A percentile compares a stretch with the other conserved stretches of the same genome.
Evolutionary conservation across 2,113 vertebrate genomes (phyloP).

Genomic region (Chaenogobius annularis): DNA sequence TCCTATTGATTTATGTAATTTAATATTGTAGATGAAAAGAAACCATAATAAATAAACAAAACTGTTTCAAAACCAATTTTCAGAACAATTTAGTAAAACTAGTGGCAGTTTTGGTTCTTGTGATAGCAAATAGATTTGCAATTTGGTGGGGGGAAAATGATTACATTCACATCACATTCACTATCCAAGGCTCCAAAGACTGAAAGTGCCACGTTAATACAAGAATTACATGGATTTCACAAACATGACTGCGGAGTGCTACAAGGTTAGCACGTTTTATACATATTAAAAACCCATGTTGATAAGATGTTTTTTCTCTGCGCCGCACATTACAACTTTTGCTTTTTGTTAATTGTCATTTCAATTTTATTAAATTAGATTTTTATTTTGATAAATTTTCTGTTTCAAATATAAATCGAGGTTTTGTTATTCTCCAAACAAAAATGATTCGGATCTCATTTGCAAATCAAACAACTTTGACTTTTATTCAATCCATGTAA

Average conservation of each 20-base stretch:
- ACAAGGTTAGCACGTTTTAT: not conserved
- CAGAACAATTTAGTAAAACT: not conserved
- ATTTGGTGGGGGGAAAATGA: not conserved
- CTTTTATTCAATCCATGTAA: slow-evolving; percentile 71
- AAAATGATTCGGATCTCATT: slow-evolving; percentile 40
- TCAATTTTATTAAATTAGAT: not conserved
- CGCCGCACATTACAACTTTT: not conserved
- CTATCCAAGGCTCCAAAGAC: not conserved
- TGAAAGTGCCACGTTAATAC: not conserved
- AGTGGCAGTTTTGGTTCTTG: not conserved
- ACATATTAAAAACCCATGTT: not conserved
- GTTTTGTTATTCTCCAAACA: slow-evolving; percentile 17
- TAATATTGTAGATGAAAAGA: too few relatives aligned
- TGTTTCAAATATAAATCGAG: not conserved
- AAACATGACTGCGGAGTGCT: not conserved
- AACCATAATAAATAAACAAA: not conserved
- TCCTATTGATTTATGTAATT: too few relatives aligned
- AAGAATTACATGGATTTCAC: not conserved
- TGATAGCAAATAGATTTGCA: not conserved
- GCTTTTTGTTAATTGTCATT: not conserved
- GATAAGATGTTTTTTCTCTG: not conserved
- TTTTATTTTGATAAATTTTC: not conserved
- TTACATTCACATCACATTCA: not conserved
- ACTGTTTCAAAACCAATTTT: not conserved
- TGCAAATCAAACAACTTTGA: slow-evolving; percentile 70